Conservation (phyloP, 2,113 vertebrate genomes). For the Macrotus californicus region DNA sequence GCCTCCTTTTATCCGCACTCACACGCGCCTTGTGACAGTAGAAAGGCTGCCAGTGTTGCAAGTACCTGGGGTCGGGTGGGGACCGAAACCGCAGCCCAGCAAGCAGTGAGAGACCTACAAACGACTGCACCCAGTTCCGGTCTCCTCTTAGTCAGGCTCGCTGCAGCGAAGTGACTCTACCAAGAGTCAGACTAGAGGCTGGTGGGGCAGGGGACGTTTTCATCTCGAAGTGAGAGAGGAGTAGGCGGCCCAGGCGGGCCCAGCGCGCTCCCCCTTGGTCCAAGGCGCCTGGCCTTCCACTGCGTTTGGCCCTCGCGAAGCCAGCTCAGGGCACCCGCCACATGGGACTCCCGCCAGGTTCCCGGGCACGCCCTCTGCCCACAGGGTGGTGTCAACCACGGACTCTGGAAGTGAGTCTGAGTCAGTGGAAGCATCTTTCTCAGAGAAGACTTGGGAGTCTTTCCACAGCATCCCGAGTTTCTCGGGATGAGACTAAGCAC, state of each 20-base stretch:
- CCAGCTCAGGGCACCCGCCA: background rate
- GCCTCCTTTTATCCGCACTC: background rate
- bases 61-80: background rate
- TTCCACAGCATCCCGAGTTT: background rate
- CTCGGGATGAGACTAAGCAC: background rate
- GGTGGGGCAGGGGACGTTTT: background rate
- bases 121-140: background rate
- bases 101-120: background rate
- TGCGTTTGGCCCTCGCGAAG: rapidly evolving
- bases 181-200: background rate
- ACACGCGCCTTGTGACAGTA: rapidly evolving
- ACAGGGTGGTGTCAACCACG: background rate
- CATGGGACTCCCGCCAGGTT: background rate
- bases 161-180: background rate
- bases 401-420: background rate
- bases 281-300: no score
- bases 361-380: background rate
- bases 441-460: background rate
- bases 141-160: background rate
- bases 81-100: background rate
- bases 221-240: background rate
- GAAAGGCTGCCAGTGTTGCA: background rate
- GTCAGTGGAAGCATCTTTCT: background rate
- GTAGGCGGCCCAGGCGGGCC: no score
- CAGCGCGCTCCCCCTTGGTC: background rate